Base-by-base conservation (phyloP, 1,140 invertebrate genomes). In the Plectrocnemia conspersa region DNA sequence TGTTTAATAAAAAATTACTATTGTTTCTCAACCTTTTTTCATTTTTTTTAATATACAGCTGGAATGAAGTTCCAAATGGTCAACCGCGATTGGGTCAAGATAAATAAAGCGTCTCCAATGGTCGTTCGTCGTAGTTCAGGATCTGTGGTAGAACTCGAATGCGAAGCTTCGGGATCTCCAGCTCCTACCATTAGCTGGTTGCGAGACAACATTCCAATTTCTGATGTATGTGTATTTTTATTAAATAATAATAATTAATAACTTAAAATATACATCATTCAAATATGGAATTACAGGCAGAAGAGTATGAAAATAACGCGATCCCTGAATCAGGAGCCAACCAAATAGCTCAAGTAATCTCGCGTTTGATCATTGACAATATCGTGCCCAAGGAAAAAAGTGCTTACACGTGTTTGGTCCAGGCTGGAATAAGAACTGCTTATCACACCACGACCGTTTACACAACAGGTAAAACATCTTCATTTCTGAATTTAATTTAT, bases 401-500 rank as follows among this genome's bases (percentile, higher is more conserved):
- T 18, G 68, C 74, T 4, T 89, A 85, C 67, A 85, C 82, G 9
- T 93, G 89, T 63, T 77, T 86, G 1, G 88, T 83, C 1, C 74
- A 76, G n/a, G 73, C 81, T 18, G 82, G 81, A 1, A 66, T 74
- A 7, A 77, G 81, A 56, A 76, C 78, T 10, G 70, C 77, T 7
- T 74, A 65, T 3, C 72, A 74, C n/a, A 70, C 74, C 11, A 78
- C 77, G 10, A 75, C 69, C 16, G 69, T 83, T 1, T 70, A 72
- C 56, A 74, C 75, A 2, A 59, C 54, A 63, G 66, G 70, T 74
- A 48, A 46, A 48, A 7, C 11, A 10, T 16, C 9, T 27, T 33
- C 18, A 11, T 9, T 2, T 15, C 25, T n/a, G 16, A 47, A 25
- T 47, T 54, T 11, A 24, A 38, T 16, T 19, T 45, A 10, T 45